Evolutionary conservation across 2,797 vertebrate genomes (phyloP), one percentile per base, ranked within the genome.

Genomic region (Enteromius treurensis): DNA sequence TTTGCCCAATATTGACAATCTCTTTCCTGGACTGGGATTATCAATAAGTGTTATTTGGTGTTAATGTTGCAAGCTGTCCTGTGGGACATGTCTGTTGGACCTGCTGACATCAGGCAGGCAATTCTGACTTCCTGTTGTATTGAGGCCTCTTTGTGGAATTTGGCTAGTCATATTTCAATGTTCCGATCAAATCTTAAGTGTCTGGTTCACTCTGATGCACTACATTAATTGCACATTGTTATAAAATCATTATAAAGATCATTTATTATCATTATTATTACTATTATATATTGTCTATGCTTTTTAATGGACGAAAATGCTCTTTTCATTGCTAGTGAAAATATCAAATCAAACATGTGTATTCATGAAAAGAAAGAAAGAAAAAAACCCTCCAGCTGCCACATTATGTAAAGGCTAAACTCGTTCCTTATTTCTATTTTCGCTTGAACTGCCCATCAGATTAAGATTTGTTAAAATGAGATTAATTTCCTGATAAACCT

Each of bases 401-500:
- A 75, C 55, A 73, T 53, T 34, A 82, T n/a, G 62, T 65, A 23
- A 77, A 75, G 65, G 47, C 40, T 75, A 47, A 84, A 77, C 70
- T 17, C 15, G 68, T 42, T 73, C 74, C 70, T 80, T 60, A 67
- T 83, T 75, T 80, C 67, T 86, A 29, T 60, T 79, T 85, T 70
- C 64, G 34, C 70, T 74, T 73, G 49, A 88, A 83, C 82, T 77
- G 83, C 82, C 85, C 73, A 87, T 87, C 85, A 87, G 85, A 86
- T 90, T 87, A 88, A 69, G 83, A 73, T 74, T 79, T 71, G 84
- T 88, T 89, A 73, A 88, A 87, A 81, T 86, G 84, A 87, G 88
- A 89, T 89, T 90, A 68, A 89, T 89, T 89, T 87, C 83, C 83
- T 77, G 88, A 87, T 87, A 85, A 88, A 86, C 47, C 79, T 53